Base-by-base conservation (phyloP, 2,113 vertebrate genomes). In the Syngnathoides biaculeatus region DNA sequence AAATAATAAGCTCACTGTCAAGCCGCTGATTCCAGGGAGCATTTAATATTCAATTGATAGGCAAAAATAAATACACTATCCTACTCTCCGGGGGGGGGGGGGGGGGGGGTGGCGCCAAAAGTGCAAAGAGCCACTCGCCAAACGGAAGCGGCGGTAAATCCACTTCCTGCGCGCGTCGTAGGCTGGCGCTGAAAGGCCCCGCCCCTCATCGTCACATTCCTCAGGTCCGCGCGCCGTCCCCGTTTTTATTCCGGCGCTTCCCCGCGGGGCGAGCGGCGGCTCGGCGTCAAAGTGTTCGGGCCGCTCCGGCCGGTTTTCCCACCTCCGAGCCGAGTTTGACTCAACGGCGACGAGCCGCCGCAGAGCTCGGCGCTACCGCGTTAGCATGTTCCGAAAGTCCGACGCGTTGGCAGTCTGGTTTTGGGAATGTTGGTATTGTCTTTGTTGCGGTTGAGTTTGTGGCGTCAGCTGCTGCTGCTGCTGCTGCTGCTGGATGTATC, bases 321-420 rank as follows among this genome's bases (percentile, higher is more conserved):
- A 10, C 20, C 48, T 67, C 30, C 17, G 17, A 0, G 52, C 24
- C 8, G 10, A 26, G 22, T 47, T 47, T 57, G 55, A 27, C 10
- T 57, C 1, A 43, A 66, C 62, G 17, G n/a, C 64, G 1, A 50
- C 78, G 77, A 67, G 45, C 53, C 45, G 39, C 48, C 19, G 61
- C 71, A 65, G 60, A 72, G 77, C 75, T 74, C 65, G 3, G 69
- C 45, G 52, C 87, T 93, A 93, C 87, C 88, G 90, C 19, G 93
- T 94, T 75, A 94, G 87, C 91, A 95, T 92, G 83, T 94, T 94
- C 0, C 91, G 72, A 72, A 92, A 87, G 84, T 92, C 92, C 0
- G 90, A 86, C 69, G 93, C 86, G 72, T 86, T 90, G 85, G 90
- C 90, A 30, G 81, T 79, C 72, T 85, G 87, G 78, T 80, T 89